phyloP scores from a whole-genome alignment of 2,113 vertebrate species.

The Microcebus ravelobensis region DNA sequence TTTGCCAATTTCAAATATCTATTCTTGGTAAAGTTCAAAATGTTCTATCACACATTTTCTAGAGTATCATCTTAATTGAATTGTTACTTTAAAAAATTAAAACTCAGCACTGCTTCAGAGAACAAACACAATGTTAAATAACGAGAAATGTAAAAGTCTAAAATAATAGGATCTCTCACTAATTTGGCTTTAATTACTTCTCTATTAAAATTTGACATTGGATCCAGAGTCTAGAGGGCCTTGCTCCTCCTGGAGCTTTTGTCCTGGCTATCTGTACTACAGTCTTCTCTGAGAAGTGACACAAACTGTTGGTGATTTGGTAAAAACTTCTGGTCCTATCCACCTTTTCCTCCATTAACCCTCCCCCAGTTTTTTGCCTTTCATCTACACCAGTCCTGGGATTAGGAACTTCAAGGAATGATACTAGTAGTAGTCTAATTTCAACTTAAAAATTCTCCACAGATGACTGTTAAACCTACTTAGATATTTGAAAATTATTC shows the following conservation, averaged over 20 bases:
- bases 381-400: not conserved
- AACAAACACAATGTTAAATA: slow-evolving; percentile 8
- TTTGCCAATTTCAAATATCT: slow-evolving; percentile 41
- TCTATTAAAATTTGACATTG: not conserved
- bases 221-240: not conserved
- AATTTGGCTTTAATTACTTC: not conserved
- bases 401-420: not conserved
- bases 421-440: not conserved
- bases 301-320: not conserved
- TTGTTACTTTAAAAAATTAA: slow-evolving; percentile 19
- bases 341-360: not conserved
- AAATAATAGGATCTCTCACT: not conserved
- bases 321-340: not conserved
- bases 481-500: slow-evolving; percentile 20
- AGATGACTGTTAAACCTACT: not conserved
- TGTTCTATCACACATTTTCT: slow-evolving; percentile 9
- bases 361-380: not conserved
- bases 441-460: not conserved
- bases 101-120: not conserved
- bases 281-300: not conserved
- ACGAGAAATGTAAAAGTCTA: not conserved
- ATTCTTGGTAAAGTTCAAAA: slow-evolving; percentile 26
- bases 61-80: slow-evolving; percentile 21
- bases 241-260: not conserved
- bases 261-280: not conserved